phyloP scores from a whole-genome alignment of 2,797 vertebrate species.

The Champsocephalus esox region DNA sequence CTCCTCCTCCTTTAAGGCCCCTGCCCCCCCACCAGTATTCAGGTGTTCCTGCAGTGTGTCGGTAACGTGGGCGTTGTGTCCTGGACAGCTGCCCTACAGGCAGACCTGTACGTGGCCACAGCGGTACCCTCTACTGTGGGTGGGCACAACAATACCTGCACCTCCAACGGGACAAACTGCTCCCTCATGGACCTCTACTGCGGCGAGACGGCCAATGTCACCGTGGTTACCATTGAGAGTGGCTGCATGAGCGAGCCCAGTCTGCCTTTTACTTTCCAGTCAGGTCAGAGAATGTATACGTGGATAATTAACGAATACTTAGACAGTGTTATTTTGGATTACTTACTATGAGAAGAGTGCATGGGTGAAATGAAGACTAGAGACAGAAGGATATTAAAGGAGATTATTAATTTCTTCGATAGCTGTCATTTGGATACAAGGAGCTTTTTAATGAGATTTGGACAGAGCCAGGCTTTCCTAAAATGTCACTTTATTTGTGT shows the following conservation, averaged over 20 bases:
- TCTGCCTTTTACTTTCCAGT: conserved; percentile 58
- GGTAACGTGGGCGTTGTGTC: conserved; percentile 75
- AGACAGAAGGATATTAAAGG: background rate
- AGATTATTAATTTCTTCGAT: background rate
- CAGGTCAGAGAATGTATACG: conserved; percentile 71
- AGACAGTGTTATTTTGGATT: too few species aligned
- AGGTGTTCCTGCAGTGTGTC: conserved; percentile 69
- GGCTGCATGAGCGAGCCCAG: conserved; percentile 82
- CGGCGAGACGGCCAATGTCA: conserved; percentile 66
- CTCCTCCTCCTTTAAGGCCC: conserved; percentile 68
- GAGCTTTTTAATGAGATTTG: background rate
- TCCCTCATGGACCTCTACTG: conserved; percentile 77
- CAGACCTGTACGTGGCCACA: conserved; percentile 73
- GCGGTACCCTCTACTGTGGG: background rate
- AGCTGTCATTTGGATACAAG: background rate
- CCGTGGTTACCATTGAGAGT: conserved; percentile 73
- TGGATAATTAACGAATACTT: background rate
- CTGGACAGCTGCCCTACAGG: conserved; percentile 68
- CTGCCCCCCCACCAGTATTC: conserved; percentile 78
- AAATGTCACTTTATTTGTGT: background rate
- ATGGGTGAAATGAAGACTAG: background rate
- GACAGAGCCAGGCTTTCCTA: background rate
- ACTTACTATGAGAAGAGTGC: background rate
- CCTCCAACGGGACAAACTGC: conserved; percentile 71
- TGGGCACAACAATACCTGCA: conserved; percentile 66